A percentile compares a stretch with the other conserved stretches of the same genome.
These are phyloP conservation scores for Macroglossus sobrinus DNA, from an alignment of 2,113 vertebrate species.

Conservation along the genomic window DNA sequence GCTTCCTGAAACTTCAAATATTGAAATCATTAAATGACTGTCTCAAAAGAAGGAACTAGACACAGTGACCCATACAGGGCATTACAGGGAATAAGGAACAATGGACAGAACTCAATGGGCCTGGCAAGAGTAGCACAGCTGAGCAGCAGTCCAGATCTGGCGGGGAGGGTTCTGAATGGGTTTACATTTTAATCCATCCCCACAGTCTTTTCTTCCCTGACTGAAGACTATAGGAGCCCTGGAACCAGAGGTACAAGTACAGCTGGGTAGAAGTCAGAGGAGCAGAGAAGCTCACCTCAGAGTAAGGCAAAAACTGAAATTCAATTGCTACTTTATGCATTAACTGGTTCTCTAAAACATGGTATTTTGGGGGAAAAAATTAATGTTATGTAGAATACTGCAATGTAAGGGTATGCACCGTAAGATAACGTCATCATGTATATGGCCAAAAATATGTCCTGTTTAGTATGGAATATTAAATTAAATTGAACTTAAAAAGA, in stretches of 20 bases:
- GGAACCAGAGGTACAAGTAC: not conserved
- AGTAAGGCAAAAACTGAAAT: not conserved
- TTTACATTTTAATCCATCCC: not conserved
- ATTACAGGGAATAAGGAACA: not conserved
- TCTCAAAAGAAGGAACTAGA: not conserved
- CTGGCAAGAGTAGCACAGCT: not conserved
- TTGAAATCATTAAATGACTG: not conserved
- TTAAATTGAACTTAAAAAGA: not conserved
- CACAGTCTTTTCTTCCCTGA: not conserved
- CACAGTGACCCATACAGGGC: not conserved
- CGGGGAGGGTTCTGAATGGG: too few species aligned
- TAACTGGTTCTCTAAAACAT: not conserved
- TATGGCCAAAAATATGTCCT: not conserved
- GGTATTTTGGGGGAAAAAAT: not conserved
- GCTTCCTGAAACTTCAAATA: not conserved
- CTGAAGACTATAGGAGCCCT: not conserved
- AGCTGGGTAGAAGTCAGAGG: not conserved
- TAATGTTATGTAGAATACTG: not conserved
- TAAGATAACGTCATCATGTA: not conserved
- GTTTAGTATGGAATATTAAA: not conserved
- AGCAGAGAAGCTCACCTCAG: not conserved
- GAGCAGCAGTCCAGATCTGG: too few species aligned
- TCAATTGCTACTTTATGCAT: not conserved
- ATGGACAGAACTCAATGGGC: not conserved
- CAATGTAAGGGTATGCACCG: not conserved